phyloP scores from a whole-genome alignment of 1,140 invertebrate species.

The Drosophila truncata region DNA sequence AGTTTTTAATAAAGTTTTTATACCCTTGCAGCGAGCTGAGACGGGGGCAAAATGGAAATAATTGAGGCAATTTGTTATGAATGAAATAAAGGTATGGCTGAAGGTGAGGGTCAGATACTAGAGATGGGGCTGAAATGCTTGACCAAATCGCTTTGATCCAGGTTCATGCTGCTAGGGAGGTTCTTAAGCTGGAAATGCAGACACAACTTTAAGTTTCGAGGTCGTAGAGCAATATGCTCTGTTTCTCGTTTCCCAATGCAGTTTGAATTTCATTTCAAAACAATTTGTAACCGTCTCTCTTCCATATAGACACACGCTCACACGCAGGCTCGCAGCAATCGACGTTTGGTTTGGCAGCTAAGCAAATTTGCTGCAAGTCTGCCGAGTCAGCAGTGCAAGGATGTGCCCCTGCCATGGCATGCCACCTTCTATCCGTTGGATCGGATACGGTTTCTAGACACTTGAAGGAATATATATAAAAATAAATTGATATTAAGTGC shows the following conservation, averaged over 20 bases:
- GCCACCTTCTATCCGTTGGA: constrained; percentile 35
- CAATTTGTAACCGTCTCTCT: constrained; percentile 77
- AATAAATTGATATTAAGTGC: background rate
- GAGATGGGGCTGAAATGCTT: background rate
- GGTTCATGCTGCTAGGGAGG: background rate
- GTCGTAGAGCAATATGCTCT: constrained; percentile 35
- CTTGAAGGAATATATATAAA: background rate
- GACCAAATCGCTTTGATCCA: constrained; percentile 35
- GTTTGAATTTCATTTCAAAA: constrained; percentile 81
- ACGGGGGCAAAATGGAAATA: constrained; percentile 56
- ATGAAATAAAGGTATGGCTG: constrained; percentile 53
- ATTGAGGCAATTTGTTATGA: constrained; percentile 79
- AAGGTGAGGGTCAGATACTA: background rate
- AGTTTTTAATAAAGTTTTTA: constrained; percentile 84
- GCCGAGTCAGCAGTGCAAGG: constrained; percentile 65
- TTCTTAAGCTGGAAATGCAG: background rate
- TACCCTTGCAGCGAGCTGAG: constrained; percentile 43
- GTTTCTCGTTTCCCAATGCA: constrained; percentile 19
- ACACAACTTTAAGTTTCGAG: constrained; percentile 15
- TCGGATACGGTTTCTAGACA: constrained; percentile 17
- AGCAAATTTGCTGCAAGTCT: constrained; percentile 73
- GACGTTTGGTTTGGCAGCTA: constrained; percentile 81
- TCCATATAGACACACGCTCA: constrained; percentile 39
- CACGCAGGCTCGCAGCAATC: constrained; percentile 63
- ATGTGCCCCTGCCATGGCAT: constrained; percentile 57